Percentiles rank a stretch among this genome's conserved stretches.
Evolutionary conservation across 1,140 invertebrate species (phyloP).

Genomic region (Eupristina koningsbergeri): DNA sequence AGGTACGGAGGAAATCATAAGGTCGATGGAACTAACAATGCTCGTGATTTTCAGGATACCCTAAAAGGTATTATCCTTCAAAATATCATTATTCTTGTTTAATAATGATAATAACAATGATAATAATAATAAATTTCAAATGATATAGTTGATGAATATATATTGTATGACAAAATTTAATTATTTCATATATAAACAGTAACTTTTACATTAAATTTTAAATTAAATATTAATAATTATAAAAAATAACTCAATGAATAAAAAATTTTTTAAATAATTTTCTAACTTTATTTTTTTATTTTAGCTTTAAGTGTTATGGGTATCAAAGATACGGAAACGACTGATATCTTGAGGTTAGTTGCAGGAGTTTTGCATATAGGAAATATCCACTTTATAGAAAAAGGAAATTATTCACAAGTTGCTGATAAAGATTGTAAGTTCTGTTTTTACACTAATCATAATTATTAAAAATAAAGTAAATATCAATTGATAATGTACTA

Average conservation of each 20-base stretch:
- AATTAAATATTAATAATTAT: too few relatives aligned
- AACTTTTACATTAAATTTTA: too few relatives aligned
- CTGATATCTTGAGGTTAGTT: slow-evolving; percentile 77
- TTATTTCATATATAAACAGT: too few relatives aligned
- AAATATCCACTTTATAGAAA: slow-evolving; percentile 79
- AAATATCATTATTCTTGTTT: too few relatives aligned
- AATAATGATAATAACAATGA: too few relatives aligned
- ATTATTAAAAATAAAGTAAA: not conserved
- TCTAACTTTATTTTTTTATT: slow-evolving; percentile 53
- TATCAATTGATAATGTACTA: too few relatives aligned
- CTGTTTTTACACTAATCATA: not conserved
- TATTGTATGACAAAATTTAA: too few relatives aligned
- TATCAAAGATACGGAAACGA: slow-evolving; percentile 75
- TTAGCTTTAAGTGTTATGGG: slow-evolving; percentile 82
- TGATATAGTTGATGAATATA: too few relatives aligned
- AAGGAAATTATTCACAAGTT: slow-evolving; percentile 80
- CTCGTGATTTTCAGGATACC: slow-evolving; percentile 81
- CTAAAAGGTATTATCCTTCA: slow-evolving; percentile 70
- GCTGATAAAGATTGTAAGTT: slow-evolving; percentile 76
- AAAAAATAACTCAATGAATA: too few relatives aligned
- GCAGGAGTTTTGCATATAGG: slow-evolving; percentile 82
- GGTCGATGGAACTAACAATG: slow-evolving; percentile 82
- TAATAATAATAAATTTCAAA: too few relatives aligned
- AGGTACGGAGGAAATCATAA: slow-evolving; percentile 78
- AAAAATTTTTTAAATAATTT: too few relatives aligned